Conservation (phyloP, 2,888 invertebrate species). For the Hedychridium roseum region DNA sequence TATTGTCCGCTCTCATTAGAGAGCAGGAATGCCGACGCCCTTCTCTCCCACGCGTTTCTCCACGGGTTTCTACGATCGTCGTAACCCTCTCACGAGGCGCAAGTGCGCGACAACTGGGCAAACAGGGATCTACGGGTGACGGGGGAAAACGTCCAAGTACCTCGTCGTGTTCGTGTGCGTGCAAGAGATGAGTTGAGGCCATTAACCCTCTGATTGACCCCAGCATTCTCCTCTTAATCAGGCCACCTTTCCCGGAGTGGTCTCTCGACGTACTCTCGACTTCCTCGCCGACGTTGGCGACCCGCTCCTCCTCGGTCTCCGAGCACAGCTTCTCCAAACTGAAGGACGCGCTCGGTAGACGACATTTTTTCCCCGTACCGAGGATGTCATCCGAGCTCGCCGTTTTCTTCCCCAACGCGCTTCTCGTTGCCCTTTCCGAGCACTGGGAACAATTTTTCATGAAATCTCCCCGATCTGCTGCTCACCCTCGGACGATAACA, state of each 20-base stretch:
- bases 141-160: no score
- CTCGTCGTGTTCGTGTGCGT: constrained; percentile 55
- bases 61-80: no score
- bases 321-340: constrained; percentile 50
- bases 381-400: constrained; percentile 44
- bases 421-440: constrained; percentile 5
- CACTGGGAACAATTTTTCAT: neutral
- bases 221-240: constrained; percentile 58
- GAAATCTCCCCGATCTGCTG: no score
- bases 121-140: no score
- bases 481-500: no score
- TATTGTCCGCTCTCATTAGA: no score
- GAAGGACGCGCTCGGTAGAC: constrained; percentile 44
- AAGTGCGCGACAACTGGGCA: constrained; percentile 2
- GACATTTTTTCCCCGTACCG: constrained; percentile 24
- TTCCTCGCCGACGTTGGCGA: constrained; percentile 18
- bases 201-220: constrained; percentile 60
- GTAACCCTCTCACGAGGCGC: constrained; percentile 3
- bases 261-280: constrained; percentile 19
- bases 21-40: no score
- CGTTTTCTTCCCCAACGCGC: constrained; percentile 35
- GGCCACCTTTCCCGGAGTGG: constrained; percentile 45
- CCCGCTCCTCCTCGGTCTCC: constrained; percentile 33
- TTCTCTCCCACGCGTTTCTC: no score
- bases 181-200: constrained; percentile 58